phyloP scores from a whole-genome alignment of 2,797 vertebrate species.

The Graptemys geographica region DNA sequence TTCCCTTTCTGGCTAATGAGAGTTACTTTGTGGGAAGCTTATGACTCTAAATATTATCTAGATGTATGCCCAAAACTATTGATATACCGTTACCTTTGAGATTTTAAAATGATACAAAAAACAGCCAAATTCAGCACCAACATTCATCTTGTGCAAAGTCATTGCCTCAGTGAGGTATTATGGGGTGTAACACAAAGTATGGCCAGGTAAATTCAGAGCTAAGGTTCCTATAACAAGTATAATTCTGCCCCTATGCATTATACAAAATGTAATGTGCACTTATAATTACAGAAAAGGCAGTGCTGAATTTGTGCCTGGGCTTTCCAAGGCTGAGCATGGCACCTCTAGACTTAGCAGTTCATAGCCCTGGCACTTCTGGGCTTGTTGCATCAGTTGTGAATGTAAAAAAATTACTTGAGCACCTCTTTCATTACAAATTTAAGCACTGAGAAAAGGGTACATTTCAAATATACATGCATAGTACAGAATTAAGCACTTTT shows the following conservation, averaged over 20 bases:
- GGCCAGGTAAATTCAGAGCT: neutral
- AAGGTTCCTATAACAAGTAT: neutral
- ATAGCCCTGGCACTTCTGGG: too few species aligned
- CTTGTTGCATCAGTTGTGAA: too few species aligned
- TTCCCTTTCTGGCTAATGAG: neutral
- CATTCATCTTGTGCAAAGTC: neutral
- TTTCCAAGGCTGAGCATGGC: too few species aligned
- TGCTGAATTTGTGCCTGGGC: too few species aligned
- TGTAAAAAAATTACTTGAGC: too few species aligned
- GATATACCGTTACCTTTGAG: too few species aligned
- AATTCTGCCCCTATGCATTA: neutral
- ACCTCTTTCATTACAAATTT: too few species aligned
- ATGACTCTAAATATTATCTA: neutral
- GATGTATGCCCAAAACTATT: fast-evolving
- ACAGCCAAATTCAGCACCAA: neutral
- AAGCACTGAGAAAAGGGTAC: neutral
- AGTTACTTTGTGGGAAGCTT: neutral
- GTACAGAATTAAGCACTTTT: neutral
- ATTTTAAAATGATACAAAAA: neutral
- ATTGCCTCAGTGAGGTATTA: neutral
- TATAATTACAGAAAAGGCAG: neutral
- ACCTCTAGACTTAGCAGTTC: too few species aligned
- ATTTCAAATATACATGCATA: neutral
- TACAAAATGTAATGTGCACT: neutral
- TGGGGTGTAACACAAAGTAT: neutral